Evolutionary conservation across 2,888 invertebrate species (phyloP), one percentile per base, ranked within the genome.

Genomic region (Marronus borbonicus): DNA sequence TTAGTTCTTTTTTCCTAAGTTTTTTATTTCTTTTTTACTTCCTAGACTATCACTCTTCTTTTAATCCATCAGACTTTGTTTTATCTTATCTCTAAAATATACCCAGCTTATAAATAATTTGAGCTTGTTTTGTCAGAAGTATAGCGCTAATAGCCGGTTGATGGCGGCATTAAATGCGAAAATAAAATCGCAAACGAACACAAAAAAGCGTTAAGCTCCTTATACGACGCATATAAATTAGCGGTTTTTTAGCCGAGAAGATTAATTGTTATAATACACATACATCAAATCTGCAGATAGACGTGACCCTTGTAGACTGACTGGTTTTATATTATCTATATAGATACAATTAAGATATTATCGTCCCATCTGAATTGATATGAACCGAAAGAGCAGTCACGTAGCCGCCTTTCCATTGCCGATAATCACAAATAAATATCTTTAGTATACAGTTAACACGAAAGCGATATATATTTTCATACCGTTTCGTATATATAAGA

Each of bases 191-290:
- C 68, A 24, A 74, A 39, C 62, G 60, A 24, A 60, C 17, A 60
- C 39, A 60, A 44, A 74, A 60, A 28, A 28, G 50, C 50, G 65
- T 74, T 74, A 74, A 74, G 72, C 72, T 74, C 12, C 72, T 74
- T 74, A 60, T 12, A 60, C 20, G 60, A 74, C 72, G 44, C 24
- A 74, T 55, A 55, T 74, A 74, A 39, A 74, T 60, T 39, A 60
- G 14, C 39, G 24, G 55, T 36, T 70, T 69, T 70, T 70, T 70
- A 74, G 24, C 24, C 39, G 8, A 44, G 28, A 60, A 74, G 72
- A 74, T 74, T 74, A 74, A 60, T 74, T 74, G 72, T 74, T 70
- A 70, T 36, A 44, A 44, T 24, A 70, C 55, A 70, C 70, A 55
- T 55, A 36, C 64, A 69, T 69, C 72, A 60, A 74, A 74, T 60